Evolutionary conservation across 2,797 vertebrate species (phyloP), one percentile per base, ranked within the genome.

Genomic region (Gallinago stenura): DNA sequence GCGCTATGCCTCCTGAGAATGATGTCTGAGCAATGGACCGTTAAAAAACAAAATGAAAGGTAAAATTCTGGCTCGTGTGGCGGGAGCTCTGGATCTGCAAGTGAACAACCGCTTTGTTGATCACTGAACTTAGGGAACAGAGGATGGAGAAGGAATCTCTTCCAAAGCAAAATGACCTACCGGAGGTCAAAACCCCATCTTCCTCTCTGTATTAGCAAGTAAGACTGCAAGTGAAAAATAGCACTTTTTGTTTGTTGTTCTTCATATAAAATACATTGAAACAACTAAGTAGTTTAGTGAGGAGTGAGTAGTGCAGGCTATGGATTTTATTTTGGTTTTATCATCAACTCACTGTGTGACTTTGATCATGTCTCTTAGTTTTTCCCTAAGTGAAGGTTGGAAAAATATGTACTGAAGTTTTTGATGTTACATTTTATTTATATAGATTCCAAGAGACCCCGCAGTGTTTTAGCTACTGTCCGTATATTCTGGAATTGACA

Each of bases 21-120:
- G 53, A 64, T 53, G 28, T 89, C 60, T 88, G 77, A 95, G 81
- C 89, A 95, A 76, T 58, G 64, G 87, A 75, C 80, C 82, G 41
- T 73, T 76, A 65, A 96, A 91, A 96, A 94, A 50, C 83, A 92
- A 97, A 95, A 90, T 65, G 41, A 87, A 75, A 88, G 61, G 37
- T 66, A 87, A 78, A 97, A 78, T 85, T 77, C 92, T 94, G 87
- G 20, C 45, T 92, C 88, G 16, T 79, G 53, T 93, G 73, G 64
- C 12, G 22, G 57, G 80, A 97, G 75, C 56, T 79, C 53, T 79
- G 66, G 28, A 81, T 50, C 61, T 89, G 62, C 26, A 87, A 87
- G 70, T 28, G 79, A 81, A 62, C 33, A 65, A 37, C 78, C 20
- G 3, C 41, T 93, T 61, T 46, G 76, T 68, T 83, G 69, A 48